These are phyloP conservation scores for Phrynosoma blainvillii DNA, from an alignment of 2,113 vertebrate species.

Conservation along the genomic window DNA sequence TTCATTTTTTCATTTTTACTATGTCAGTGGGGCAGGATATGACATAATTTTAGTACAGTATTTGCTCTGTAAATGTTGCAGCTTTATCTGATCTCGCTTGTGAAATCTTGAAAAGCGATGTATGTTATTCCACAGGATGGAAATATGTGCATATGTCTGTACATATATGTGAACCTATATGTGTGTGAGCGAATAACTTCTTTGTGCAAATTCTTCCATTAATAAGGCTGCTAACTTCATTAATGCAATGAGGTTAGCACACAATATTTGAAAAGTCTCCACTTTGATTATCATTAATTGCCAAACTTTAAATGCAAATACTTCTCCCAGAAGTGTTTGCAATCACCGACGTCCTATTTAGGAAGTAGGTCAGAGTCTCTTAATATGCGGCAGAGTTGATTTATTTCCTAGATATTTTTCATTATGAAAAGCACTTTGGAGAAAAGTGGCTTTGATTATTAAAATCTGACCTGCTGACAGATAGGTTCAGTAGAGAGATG, in stretches of 20 bases:
- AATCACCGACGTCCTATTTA: slow-evolving; percentile 41
- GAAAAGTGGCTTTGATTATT: slow-evolving; percentile 7
- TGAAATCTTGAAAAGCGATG: not conserved
- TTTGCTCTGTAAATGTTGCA: not conserved
- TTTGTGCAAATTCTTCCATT: slow-evolving; percentile 8
- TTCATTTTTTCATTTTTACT: too few relatives aligned
- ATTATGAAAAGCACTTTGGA: slow-evolving; percentile 22
- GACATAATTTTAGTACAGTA: not conserved
- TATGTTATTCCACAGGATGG: not conserved
- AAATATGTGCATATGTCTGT: too few relatives aligned
- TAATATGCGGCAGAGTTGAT: slow-evolving; percentile 28
- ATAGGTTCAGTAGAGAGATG: not conserved
- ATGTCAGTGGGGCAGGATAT: not conserved
- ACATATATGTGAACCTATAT: too few relatives aligned
- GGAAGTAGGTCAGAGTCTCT: slow-evolving; percentile 44
- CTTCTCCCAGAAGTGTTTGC: slow-evolving; percentile 15
- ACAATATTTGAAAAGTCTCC: slow-evolving; percentile 42
- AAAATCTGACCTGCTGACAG: not conserved
- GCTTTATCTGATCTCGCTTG: not conserved
- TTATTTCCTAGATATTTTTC: slow-evolving; percentile 53
- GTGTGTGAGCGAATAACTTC: not conserved
- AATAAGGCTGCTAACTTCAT: slow-evolving; percentile 26
- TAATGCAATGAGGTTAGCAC: slow-evolving; percentile 33
- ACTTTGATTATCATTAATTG: slow-evolving; percentile 47
- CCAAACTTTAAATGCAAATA: slow-evolving; percentile 56